Evolutionary conservation across 2,113 vertebrate species (phyloP).

Genomic region (Onychostruthus taczanowskii): DNA sequence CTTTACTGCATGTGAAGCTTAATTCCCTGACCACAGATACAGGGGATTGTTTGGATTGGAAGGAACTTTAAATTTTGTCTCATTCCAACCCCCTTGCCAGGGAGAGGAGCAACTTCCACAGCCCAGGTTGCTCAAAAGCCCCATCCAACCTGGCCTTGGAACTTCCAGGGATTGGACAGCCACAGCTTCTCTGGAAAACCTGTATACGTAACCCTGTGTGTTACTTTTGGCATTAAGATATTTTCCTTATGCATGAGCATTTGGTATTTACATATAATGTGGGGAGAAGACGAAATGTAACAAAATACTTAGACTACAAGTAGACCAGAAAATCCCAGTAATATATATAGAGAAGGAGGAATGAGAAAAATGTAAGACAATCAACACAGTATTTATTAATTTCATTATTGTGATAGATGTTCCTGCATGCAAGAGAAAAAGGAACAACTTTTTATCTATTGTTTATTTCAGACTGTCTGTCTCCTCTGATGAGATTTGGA

Average conservation of each 20-base stretch:
- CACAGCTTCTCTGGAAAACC: neutral
- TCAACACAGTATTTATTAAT: neutral
- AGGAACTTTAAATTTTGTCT: neutral
- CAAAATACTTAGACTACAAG: neutral
- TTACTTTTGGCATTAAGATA: neutral
- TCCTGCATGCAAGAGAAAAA: neutral
- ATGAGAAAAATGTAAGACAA: neutral
- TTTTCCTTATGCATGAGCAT: neutral
- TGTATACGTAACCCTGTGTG: fast-evolving
- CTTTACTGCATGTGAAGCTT: neutral
- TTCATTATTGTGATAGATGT: neutral
- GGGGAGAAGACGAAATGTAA: neutral
- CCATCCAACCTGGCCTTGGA: neutral
- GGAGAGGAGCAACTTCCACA: fast-evolving
- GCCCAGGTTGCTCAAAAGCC: neutral
- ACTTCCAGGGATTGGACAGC: neutral
- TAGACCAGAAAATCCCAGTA: neutral
- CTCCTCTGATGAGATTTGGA: neutral
- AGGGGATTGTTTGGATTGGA: neutral
- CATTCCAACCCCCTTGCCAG: neutral
- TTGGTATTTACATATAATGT: neutral
- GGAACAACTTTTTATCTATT: neutral
- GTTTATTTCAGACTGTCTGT: neutral
- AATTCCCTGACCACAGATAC: neutral
- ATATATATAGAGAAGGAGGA: neutral